Base-by-base conservation (phyloP, 2,888 invertebrate species). In the Dynastes grantii region DNA sequence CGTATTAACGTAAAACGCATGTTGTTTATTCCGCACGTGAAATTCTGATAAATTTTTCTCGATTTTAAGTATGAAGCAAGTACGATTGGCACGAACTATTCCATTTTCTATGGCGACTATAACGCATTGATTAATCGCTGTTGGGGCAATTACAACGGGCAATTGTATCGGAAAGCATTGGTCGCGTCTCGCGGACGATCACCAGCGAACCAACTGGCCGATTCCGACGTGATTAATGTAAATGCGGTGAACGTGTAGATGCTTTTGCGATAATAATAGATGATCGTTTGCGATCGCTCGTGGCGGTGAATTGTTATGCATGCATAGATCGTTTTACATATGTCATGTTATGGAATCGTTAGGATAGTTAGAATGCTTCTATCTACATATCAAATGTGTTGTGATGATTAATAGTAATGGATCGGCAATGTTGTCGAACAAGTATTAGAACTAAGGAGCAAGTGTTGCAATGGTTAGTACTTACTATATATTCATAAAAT, bases 241-340 rank as follows among this genome's bases (percentile, higher is more conserved):
- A 53, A 53, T 53, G 45, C 45, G n/a, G 53, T 53, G 53, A 53
- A 53, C n/a, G 16, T 53, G n/a, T 53, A 53, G 16, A 53, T 53
- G 53, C 13, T 53, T 53, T 53, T 53, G 16, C 53, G 53, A 45
- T 45, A 45, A 45, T 45, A 45, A 45, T 45, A 53, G 53, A 16
- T 53, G 53, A 16, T n/a, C n/a, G 53, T 53, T 53, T n/a, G 53
- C 53, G n/a, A 53, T 53, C 53, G 53, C 53, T 16, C 53, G 53
- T 53, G 16, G 53, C 53, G 16, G 1, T 13, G n/a, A 53, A 53
- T 53, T 16, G 53, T 53, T 53, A 16, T 53, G 53, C 13, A n/a
- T 53, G n/a, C 53, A 53, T 53, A 53, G 53, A 53, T 53, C 53
- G 53, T 16, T 53, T 53, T 16, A 16, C 16, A 53, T n/a, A 16